Base-by-base conservation (phyloP, 2,797 vertebrate genomes). In the Rhinophrynus dorsalis region DNA sequence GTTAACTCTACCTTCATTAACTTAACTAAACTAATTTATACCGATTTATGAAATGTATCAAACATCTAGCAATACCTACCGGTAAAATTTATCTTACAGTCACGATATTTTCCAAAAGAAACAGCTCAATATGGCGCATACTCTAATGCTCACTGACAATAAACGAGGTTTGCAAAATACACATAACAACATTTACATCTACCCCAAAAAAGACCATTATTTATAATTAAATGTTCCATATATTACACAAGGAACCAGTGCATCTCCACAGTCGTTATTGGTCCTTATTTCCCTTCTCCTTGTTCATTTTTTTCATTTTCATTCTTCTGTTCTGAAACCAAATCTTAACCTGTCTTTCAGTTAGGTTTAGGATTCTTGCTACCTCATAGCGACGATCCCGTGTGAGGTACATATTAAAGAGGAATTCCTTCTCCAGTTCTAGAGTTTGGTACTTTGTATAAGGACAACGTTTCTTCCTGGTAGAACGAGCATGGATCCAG, bases 281-380 rank as follows among this genome's bases (percentile, higher is more conserved):
- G 55, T 95, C 94, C 83, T 95, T 97, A 76, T 86, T 88, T 77
- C 90, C 87, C 78, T 93, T 94, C 80, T 98, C 96, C 80, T 96
- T 92, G 90, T 95, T 99, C 93, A 97, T 94, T 89, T 99, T 99
- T 91, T 99, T 99, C 96, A 99, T 99, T 91, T 99, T 99, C 96
- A 99, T 99, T 84, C 97, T 94, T 79, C 97, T 91, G 88, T 99
- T 99, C 83, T 99, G 97, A 85, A 99, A 99, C 97, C 97, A 99
- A 81, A 99, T 99, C 91, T 99, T 99, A 81, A 99, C 96, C 85
- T 99, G 97, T 86, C 97, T 95, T 83, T 99, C 97, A 59, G 96
- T 98, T 78, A 99, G 91, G 84, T 92, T 97, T 78, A 99, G 90
- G 81, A 98, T 98, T 79, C 97, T 92, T 80, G 97, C 97, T 64